Evolutionary conservation across 2,888 invertebrate genomes (phyloP), one percentile per base, ranked within the genome.

Genomic region (Leptogaster cylindrica): DNA sequence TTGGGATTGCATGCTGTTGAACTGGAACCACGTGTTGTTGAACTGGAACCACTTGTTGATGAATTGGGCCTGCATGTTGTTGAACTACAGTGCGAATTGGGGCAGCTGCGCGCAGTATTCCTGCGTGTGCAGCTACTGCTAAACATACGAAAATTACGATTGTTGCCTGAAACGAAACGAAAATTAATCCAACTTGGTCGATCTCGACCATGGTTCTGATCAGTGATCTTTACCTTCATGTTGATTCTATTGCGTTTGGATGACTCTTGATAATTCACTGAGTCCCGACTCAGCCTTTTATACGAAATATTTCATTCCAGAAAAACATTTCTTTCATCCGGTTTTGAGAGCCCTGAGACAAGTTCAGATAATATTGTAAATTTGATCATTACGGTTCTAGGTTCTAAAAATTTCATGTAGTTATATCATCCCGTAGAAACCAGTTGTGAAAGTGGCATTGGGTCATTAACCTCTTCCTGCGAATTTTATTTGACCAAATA

Each of bases 111-210:
- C 12, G 50, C 3, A 50, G 6, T 7, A 50, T 28, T 4, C 50
- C 28, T 6, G 50, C 50, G 2, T 25, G 12, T 6, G 50, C 50
- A 1, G 10, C 1, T 6, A 14, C 14, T 0, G 50, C 50, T n/a
- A 50, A n/a, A 14, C 50, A 50, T 27, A 25, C 50, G 50, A 50
- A 50, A 50, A 50, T 27, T 12, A 28, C 50, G 12, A 50, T 50
- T 2, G 27, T 14, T n/a, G 27, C 27, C 50, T 50, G 27, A 28
- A 50, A 28, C 28, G 20, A 20, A 48, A 48, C 2, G 2, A 1
- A 23, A 48, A 10, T 12, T 8, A 23, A 14, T 23, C 7, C 14
- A 3, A 46, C n/a, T 46, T 46, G n/a, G 23, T 18, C 1, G n/a
- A 46, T 8, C 18, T 5, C 14, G 25, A n/a, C 12, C 25, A 23